These are phyloP conservation scores for Pachypsylla venusta DNA, from an alignment of 1,140 invertebrate species.

Conservation along the genomic window DNA sequence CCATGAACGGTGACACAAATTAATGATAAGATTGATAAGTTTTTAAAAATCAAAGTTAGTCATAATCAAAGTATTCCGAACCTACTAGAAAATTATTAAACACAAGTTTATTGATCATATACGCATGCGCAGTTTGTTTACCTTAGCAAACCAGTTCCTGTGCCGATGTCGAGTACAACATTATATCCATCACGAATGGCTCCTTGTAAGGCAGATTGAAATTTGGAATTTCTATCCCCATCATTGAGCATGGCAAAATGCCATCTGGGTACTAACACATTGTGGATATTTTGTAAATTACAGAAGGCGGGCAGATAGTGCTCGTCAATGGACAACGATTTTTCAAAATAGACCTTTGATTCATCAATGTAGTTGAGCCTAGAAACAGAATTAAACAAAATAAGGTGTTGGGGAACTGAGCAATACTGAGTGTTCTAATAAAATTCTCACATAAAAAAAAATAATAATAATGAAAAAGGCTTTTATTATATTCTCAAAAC, in stretches of 20 bases:
- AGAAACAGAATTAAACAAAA: conserved; percentile 11
- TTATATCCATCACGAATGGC: conserved; percentile 36
- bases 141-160: conserved; percentile 47
- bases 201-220: conserved; percentile 42
- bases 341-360: conserved; percentile 20
- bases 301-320: conserved; percentile 28
- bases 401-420: not conserved
- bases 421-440: not conserved
- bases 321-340: conserved; percentile 23
- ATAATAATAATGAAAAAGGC: too few species aligned
- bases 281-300: conserved; percentile 33
- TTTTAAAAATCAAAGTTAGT: too few species aligned
- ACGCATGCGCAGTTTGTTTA: too few species aligned
- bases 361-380: conserved; percentile 19
- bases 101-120: too few species aligned
- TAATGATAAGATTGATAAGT: too few species aligned
- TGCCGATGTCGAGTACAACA: conserved; percentile 53
- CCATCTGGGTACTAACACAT: conserved; percentile 49
- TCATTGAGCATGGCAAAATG: conserved; percentile 73
- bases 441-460: not conserved
- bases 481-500: too few species aligned
- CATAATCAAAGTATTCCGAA: too few species aligned
- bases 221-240: conserved; percentile 45
- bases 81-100: too few species aligned
- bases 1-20: too few species aligned